Evolutionary conservation across 2,113 vertebrate species (phyloP).

Genomic region (Neofelis nebulosa): DNA sequence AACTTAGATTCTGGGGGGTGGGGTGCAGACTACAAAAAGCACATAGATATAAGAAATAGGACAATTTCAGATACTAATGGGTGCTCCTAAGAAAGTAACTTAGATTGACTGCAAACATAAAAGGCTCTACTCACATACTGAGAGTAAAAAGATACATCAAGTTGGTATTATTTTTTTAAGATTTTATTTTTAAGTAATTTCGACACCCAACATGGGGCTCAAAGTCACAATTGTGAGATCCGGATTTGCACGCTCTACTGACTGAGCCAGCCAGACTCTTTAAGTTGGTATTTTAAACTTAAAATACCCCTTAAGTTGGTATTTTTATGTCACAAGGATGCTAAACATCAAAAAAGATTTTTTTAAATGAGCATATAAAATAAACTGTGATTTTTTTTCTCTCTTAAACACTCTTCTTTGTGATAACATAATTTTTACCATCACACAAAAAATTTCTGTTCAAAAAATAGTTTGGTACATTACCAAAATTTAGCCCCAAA

Average conservation of each 20-base stretch:
- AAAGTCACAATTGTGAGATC: background rate
- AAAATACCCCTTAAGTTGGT: background rate
- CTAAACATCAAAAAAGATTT: background rate
- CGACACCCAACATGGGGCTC: background rate
- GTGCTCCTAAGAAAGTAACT: background rate
- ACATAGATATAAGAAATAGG: background rate
- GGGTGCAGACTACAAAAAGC: background rate
- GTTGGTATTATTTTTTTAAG: background rate
- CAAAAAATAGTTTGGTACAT: background rate
- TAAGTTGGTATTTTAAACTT: background rate
- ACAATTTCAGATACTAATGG: background rate
- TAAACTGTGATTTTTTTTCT: background rate
- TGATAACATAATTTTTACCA: background rate
- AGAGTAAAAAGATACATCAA: background rate
- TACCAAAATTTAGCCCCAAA: background rate
- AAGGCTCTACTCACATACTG: background rate
- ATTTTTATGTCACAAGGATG: background rate
- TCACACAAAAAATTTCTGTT: background rate
- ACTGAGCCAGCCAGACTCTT: background rate
- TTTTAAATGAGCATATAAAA: background rate
- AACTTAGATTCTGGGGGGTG: background rate
- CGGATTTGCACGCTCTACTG: background rate
- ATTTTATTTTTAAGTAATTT: background rate
- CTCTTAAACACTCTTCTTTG: background rate
- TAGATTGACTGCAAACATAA: background rate